A percentile compares a stretch with the other conserved stretches of the same genome.
Evolutionary conservation across 2,888 invertebrate species (phyloP).

Genomic region (Agrochola lychnidis): DNA sequence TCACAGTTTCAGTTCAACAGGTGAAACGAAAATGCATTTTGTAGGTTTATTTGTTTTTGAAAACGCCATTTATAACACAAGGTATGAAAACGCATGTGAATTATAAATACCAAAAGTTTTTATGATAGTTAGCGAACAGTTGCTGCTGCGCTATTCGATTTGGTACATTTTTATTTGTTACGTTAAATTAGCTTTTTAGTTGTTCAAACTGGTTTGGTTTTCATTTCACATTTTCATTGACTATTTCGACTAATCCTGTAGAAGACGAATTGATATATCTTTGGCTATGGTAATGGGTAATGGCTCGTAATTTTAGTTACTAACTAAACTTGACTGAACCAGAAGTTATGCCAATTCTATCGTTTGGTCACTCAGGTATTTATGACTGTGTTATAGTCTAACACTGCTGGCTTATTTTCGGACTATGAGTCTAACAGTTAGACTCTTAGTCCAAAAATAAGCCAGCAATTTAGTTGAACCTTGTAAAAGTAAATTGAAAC

Average conservation of each 20-base stretch:
- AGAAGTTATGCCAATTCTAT: background rate
- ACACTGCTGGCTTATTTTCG: too few species aligned
- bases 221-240: background rate
- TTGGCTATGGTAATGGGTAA: background rate
- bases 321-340: background rate
- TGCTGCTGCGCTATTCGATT: background rate
- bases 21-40: conserved; percentile 24
- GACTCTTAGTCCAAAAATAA: background rate
- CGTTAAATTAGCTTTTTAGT: background rate
- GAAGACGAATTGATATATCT: background rate
- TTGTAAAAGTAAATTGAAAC: background rate
- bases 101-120: conserved; percentile 47
- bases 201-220: background rate
- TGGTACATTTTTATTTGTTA: background rate
- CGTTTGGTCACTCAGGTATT: background rate
- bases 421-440: too few species aligned
- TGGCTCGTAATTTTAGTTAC: background rate
- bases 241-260: background rate
- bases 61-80: conserved; percentile 37
- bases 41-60: conserved; percentile 15
- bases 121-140: conserved; percentile 46
- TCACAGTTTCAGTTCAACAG: conserved; percentile 45
- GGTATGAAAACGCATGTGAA: conserved; percentile 34
- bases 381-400: background rate
- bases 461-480: background rate